These are phyloP conservation scores for Xenotilapia leptura DNA, from an alignment of 2,113 vertebrate species.

Conservation along the genomic window DNA sequence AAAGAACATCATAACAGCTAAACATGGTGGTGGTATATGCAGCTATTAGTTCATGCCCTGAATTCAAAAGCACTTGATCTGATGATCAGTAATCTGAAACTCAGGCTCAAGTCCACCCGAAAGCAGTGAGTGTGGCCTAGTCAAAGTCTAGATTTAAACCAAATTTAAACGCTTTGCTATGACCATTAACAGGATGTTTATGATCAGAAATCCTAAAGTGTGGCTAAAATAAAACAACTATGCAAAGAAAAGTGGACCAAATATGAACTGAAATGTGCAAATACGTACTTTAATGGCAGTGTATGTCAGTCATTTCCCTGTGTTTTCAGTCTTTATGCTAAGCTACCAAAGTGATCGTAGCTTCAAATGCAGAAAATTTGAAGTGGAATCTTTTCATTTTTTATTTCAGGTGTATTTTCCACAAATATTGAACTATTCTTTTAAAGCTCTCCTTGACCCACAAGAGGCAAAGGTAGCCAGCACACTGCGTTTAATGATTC, in stretches of 20 bases:
- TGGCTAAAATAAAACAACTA: background rate
- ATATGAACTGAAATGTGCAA: background rate
- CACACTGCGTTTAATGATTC: background rate
- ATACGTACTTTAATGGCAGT: background rate
- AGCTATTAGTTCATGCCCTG: background rate
- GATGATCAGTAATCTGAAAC: background rate
- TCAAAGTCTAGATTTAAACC: background rate
- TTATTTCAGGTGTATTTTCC: background rate
- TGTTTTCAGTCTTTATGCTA: background rate
- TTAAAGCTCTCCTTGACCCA: background rate
- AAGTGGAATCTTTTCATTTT: background rate
- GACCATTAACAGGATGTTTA: background rate
- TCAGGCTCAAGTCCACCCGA: background rate
- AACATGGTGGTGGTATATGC: background rate
- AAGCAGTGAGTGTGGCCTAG: background rate
- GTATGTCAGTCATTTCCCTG: background rate
- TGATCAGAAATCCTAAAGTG: background rate
- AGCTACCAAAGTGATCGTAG: background rate
- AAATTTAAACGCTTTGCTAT: background rate
- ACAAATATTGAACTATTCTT: background rate
- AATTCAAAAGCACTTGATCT: background rate
- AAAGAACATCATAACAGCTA: background rate
- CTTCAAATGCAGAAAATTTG: background rate
- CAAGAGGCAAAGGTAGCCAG: background rate
- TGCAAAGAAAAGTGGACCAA: background rate